These are phyloP conservation scores for Neodiprion pinetum DNA, from an alignment of 1,140 invertebrate species.

Conservation along the genomic window DNA sequence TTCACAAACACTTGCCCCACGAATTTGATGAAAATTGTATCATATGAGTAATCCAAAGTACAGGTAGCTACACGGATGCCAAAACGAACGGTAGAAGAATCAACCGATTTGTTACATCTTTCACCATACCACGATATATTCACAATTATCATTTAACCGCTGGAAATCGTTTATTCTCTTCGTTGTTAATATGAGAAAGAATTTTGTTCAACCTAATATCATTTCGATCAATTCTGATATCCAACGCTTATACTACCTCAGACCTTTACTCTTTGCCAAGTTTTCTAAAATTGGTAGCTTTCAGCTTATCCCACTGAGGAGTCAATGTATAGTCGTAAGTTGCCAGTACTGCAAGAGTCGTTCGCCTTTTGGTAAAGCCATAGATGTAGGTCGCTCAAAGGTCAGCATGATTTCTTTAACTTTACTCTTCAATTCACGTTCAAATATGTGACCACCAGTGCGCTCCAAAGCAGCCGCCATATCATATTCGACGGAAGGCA, in stretches of 20 bases:
- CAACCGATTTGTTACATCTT: too few species aligned
- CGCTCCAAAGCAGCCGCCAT: slow-evolving; percentile 68
- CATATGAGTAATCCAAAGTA: too few species aligned
- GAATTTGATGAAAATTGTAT: too few species aligned
- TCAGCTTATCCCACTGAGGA: background rate
- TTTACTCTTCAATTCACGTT: slow-evolving; percentile 69
- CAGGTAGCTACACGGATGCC: too few species aligned
- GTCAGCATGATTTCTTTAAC: slow-evolving; percentile 68
- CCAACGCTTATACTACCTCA: background rate
- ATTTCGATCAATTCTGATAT: background rate
- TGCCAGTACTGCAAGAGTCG: slow-evolving; percentile 65
- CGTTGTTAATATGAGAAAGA: too few species aligned
- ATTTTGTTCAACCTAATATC: too few species aligned
- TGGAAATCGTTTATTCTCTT: too few species aligned
- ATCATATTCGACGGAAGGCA: slow-evolving; percentile 74
- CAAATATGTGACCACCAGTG: slow-evolving; percentile 68
- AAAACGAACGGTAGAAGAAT: too few species aligned
- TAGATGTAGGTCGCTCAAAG: slow-evolving; percentile 66
- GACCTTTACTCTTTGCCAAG: background rate
- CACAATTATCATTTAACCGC: too few species aligned
- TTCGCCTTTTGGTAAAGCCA: slow-evolving; percentile 60
- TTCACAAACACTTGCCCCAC: too few species aligned
- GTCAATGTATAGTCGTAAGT: slow-evolving; percentile 45
- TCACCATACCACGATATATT: too few species aligned
- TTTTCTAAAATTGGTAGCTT: background rate